These are phyloP conservation scores for Harpagifer antarcticus DNA, from an alignment of 2,797 vertebrate species.

Conservation along the genomic window DNA sequence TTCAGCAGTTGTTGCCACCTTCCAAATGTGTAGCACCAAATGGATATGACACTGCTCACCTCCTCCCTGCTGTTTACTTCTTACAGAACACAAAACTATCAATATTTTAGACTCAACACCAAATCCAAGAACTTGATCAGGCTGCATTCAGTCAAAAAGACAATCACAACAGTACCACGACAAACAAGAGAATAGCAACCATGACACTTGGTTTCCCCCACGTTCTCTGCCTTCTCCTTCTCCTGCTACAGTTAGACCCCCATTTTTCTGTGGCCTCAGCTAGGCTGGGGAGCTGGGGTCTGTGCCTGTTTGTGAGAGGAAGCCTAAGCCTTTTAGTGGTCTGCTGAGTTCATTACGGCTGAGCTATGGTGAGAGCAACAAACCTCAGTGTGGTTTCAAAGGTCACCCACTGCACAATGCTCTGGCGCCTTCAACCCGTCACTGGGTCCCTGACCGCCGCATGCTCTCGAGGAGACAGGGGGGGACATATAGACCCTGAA, in stretches of 20 bases:
- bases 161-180: conserved; percentile 13
- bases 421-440: conserved; percentile 72
- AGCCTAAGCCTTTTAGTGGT: conserved; percentile 76
- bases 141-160: conserved; percentile 1
- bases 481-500: background rate
- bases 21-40: conserved; percentile 34
- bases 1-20: conserved; percentile 18
- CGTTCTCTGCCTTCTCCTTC: background rate
- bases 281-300: conserved; percentile 24
- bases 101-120: conserved; percentile 15
- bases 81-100: conserved; percentile 26
- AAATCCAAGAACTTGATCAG: conserved; percentile 30
- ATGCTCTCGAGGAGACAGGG: conserved; percentile 28
- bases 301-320: conserved; percentile 68
- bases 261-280: conserved; percentile 22
- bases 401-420: conserved; percentile 77
- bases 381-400: conserved; percentile 82
- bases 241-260: conserved; percentile 8
- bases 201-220: conserved; percentile 25
- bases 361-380: conserved; percentile 76
- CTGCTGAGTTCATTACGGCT: conserved; percentile 81
- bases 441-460: conserved; percentile 42
- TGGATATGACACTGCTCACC: conserved; percentile 32
- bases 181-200: conserved; percentile 38
- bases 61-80: conserved; percentile 25